phyloP scores from a whole-genome alignment of 2,113 vertebrate species.

The Entomyzon cyanotis region DNA sequence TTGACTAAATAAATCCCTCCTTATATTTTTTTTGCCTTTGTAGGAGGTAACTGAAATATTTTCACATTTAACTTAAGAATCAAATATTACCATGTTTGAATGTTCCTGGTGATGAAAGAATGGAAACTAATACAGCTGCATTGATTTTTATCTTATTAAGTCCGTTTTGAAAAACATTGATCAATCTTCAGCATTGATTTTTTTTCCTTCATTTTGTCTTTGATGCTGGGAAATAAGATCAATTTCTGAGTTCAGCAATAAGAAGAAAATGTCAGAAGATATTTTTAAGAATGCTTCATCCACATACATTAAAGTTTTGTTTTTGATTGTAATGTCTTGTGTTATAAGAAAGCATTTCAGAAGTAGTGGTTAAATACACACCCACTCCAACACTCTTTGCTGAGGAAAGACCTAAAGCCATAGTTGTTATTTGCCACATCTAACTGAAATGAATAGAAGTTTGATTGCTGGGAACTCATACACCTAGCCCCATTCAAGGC shows the following conservation, averaged over 20 bases:
- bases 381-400: neutral
- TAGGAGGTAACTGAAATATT: neutral
- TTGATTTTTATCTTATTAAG: conserved; percentile 65
- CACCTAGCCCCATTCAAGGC: neutral
- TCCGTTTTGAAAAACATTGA: conserved; percentile 51
- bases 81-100: conserved; percentile 39
- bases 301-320: neutral
- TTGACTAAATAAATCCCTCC: neutral
- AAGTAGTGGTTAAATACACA: neutral
- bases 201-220: conserved; percentile 41
- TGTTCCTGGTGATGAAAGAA: conserved; percentile 19
- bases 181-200: conserved; percentile 57
- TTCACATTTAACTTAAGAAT: conserved; percentile 33
- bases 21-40: neutral
- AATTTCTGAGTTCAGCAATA: conserved; percentile 47
- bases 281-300: conserved; percentile 27
- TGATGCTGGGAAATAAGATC: conserved; percentile 56
- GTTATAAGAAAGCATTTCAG: neutral
- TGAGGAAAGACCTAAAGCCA: neutral
- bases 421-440: neutral
- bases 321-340: neutral
- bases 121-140: conserved; percentile 15
- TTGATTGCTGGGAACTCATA: neutral
- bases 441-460: neutral
- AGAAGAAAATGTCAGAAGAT: conserved; percentile 52